These are phyloP conservation scores for Molorchus minor DNA, from an alignment of 2,888 invertebrate species.

Conservation along the genomic window DNA sequence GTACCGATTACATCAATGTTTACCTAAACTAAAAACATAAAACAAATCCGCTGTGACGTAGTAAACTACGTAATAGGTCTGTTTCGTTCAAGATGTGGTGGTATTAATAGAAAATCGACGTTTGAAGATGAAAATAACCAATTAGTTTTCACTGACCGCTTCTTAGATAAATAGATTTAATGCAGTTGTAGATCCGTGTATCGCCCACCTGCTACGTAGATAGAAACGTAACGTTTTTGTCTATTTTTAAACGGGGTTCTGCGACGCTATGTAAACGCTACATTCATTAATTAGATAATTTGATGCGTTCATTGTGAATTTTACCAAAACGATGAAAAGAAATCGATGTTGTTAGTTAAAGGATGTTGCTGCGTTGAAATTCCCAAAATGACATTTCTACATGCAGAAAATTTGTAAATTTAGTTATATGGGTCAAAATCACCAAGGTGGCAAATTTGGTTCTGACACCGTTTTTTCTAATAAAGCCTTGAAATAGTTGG, in stretches of 20 bases:
- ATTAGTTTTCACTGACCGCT: not conserved
- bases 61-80: not conserved
- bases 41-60: conserved; percentile 7
- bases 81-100: conserved; percentile 6
- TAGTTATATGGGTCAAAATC: too few relatives aligned
- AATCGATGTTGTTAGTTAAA: not conserved
- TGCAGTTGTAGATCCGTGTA: not conserved
- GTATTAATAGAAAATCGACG: not conserved
- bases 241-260: not conserved
- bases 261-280: not conserved
- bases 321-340: not conserved
- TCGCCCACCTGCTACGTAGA: not conserved
- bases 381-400: not conserved
- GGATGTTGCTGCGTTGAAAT: not conserved
- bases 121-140: not conserved
- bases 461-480: too few relatives aligned
- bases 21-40: not conserved
- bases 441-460: too few relatives aligned
- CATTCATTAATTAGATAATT: not conserved
- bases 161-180: not conserved
- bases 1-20: not conserved
- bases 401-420: too few relatives aligned
- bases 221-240: not conserved
- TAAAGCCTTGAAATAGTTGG: too few relatives aligned
- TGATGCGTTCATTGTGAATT: not conserved